phyloP scores from a whole-genome alignment of 2,888 invertebrate species.

The Achlya flavicornis region DNA sequence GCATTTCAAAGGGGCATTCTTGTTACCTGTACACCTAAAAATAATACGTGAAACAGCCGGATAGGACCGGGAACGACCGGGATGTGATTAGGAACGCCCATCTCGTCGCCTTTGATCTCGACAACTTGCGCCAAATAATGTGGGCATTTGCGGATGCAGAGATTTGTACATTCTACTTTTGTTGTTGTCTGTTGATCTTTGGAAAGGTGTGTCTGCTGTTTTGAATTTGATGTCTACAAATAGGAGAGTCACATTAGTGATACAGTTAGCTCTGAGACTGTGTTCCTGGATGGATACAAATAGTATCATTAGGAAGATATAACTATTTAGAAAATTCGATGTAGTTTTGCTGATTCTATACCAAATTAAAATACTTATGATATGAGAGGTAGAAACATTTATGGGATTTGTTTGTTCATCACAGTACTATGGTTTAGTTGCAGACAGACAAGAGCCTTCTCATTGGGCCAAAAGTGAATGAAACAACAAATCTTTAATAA shows the following conservation, averaged over 20 bases:
- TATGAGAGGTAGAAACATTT: too few relatives aligned
- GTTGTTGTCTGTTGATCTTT: constrained; percentile 24
- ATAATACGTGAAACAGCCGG: constrained; percentile 60
- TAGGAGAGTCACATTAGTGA: background rate
- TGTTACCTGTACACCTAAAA: constrained; percentile 80
- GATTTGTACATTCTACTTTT: constrained; percentile 24
- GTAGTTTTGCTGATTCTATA: too few relatives aligned
- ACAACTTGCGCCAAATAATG: constrained; percentile 49
- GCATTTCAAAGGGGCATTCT: constrained; percentile 81
- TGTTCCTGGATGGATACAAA: background rate
- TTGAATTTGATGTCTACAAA: background rate
- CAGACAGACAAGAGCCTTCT: too few relatives aligned
- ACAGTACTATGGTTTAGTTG: too few relatives aligned
- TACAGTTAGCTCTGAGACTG: background rate
- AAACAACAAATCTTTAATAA: background rate
- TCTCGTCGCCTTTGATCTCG: constrained; percentile 62
- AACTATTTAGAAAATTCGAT: too few relatives aligned
- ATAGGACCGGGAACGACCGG: constrained; percentile 47
- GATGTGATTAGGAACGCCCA: constrained; percentile 63
- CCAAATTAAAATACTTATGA: too few relatives aligned
- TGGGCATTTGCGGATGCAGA: constrained; percentile 26
- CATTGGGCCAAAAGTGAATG: background rate
- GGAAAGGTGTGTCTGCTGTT: constrained; percentile 1
- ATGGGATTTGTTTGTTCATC: too few relatives aligned
- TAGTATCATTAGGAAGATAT: background rate